Percentiles rank a stretch among this genome's conserved stretches.
Conservation (phyloP, 37 sponge, comb jelly and placozoan species). For the Tethya wilhelma region DNA sequence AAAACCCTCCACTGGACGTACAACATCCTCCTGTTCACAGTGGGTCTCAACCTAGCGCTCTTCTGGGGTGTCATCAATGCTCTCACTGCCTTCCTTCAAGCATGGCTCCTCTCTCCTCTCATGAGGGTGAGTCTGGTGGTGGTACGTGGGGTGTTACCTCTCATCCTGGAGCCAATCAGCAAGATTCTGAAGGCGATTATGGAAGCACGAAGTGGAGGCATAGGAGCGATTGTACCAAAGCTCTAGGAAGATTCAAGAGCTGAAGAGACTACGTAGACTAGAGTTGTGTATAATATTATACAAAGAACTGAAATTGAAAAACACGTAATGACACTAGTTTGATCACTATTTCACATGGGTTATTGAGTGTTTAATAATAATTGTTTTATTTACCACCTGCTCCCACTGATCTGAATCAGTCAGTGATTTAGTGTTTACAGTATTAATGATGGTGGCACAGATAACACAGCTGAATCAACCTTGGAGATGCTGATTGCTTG, state of each 20-base stretch:
- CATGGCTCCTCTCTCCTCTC: conserved; percentile 1
- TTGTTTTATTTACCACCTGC: too few species aligned
- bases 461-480: too few species aligned
- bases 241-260: neutral
- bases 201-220: neutral
- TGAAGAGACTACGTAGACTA: neutral
- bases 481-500: too few species aligned
- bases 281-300: too few species aligned
- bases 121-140: conserved; percentile 4
- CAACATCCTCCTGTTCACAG: conserved; percentile 5
- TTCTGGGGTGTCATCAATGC: neutral
- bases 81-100: neutral
- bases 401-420: too few species aligned
- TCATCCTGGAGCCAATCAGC: neutral
- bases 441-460: too few species aligned
- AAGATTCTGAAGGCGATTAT: neutral
- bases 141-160: neutral
- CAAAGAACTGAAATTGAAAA: too few species aligned
- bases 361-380: too few species aligned
- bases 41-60: neutral
- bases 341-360: too few species aligned
- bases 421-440: too few species aligned
- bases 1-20: neutral
- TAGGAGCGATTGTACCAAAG: neutral
- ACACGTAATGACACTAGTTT: too few species aligned